These are phyloP conservation scores for Tautogolabrus adspersus DNA, from an alignment of 2,113 vertebrate genomes.

Conservation along the genomic window DNA sequence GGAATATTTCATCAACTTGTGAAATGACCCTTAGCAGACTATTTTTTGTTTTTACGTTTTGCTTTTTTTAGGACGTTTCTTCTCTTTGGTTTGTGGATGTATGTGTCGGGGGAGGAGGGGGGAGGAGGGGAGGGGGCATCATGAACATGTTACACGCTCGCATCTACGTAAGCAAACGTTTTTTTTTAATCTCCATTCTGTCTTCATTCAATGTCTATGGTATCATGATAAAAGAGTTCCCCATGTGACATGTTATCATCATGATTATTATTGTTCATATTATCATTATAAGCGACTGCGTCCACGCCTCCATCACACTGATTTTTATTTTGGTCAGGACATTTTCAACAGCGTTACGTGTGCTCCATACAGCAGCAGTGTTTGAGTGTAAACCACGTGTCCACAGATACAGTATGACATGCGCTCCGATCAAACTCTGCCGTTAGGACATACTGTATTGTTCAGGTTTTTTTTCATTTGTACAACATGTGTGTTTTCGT, in stretches of 20 bases:
- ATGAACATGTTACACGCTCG: slow-evolving; percentile 72
- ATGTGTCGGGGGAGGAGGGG: neutral
- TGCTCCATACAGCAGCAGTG: slow-evolving; percentile 87
- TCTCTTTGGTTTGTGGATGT: slow-evolving; percentile 4
- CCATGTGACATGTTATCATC: slow-evolving; percentile 65
- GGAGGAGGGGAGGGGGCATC: slow-evolving; percentile 38
- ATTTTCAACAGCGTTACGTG: slow-evolving; percentile 90
- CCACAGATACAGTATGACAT: slow-evolving; percentile 79
- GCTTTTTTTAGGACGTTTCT: neutral
- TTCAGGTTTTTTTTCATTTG: slow-evolving; percentile 88
- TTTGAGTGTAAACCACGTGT: slow-evolving; percentile 93
- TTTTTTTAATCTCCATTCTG: slow-evolving; percentile 62
- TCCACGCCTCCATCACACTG: slow-evolving; percentile 78
- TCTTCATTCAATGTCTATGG: slow-evolving; percentile 61
- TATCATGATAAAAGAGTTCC: slow-evolving; percentile 74
- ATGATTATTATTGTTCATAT: slow-evolving; percentile 65
- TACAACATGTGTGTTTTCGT: slow-evolving; percentile 87
- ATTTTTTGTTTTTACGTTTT: slow-evolving; percentile 43
- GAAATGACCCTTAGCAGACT: slow-evolving; percentile 79
- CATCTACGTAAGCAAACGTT: slow-evolving; percentile 46
- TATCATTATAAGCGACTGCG: slow-evolving; percentile 81
- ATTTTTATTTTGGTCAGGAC: slow-evolving; percentile 83
- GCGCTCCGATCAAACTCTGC: slow-evolving; percentile 91
- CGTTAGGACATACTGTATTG: slow-evolving; percentile 86
- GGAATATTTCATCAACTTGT: slow-evolving; percentile 91